phyloP scores from a whole-genome alignment of 2,113 vertebrate genomes.

The Marmota monax region DNA sequence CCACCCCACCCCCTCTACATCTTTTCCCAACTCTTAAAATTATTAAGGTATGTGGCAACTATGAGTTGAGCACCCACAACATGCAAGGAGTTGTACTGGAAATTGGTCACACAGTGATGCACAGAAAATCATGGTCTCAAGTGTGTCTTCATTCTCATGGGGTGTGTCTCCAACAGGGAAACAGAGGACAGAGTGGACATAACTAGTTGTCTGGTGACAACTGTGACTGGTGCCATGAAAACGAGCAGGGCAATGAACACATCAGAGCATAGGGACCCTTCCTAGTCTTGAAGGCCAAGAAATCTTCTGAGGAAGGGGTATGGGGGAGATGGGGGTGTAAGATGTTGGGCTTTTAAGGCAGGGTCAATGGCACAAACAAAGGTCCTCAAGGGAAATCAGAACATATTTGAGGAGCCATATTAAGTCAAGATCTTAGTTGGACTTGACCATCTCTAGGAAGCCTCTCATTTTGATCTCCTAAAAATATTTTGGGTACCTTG shows the following conservation, averaged over 20 bases:
- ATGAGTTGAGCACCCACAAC: background rate
- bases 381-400: background rate
- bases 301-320: background rate
- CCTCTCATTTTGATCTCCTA: background rate
- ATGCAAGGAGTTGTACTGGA: background rate
- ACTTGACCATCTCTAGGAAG: background rate
- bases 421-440: background rate
- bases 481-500: background rate
- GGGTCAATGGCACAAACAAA: background rate
- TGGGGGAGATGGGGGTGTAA: background rate
- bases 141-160: background rate
- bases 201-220: background rate
- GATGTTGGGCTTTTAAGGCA: background rate
- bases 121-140: background rate
- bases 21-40: slow-evolving; percentile 2
- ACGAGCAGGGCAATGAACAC: background rate
- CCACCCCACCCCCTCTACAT: background rate
- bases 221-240: background rate
- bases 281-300: background rate
- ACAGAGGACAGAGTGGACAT: no score
- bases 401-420: background rate
- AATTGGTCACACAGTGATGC: background rate
- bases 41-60: background rate
- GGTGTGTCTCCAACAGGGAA: background rate
- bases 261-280: background rate